Percentiles rank a stretch among this genome's conserved stretches.
These are phyloP conservation scores for Drosophila affinis DNA, from an alignment of 2,888 invertebrate species.

Conservation along the genomic window DNA sequence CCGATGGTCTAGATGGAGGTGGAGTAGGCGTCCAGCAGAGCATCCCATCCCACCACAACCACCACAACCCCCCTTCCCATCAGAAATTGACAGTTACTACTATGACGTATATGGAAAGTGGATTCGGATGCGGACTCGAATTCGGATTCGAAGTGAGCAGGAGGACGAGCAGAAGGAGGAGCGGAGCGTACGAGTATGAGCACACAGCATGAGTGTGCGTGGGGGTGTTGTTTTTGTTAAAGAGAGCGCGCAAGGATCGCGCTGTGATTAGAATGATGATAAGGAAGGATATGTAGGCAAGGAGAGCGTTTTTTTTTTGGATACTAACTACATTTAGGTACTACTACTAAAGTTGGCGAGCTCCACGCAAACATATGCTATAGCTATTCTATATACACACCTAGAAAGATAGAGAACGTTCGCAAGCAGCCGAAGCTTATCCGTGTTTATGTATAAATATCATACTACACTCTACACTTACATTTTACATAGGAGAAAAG, in stretches of 20 bases:
- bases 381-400: constrained; percentile 40
- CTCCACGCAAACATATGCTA: constrained; percentile 42
- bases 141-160: constrained; percentile 15
- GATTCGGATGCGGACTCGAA: neutral
- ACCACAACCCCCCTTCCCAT: constrained; percentile 10
- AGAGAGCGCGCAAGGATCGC: constrained; percentile 26
- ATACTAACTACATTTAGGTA: constrained; percentile 47
- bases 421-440: constrained; percentile 22
- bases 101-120: constrained; percentile 45
- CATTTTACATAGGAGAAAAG: constrained; percentile 72
- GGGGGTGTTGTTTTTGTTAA: constrained; percentile 34
- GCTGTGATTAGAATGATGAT: constrained; percentile 19
- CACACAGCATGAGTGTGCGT: constrained; percentile 9
- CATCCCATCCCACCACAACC: constrained; percentile 18
- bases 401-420: constrained; percentile 22
- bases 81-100: constrained; percentile 47
- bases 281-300: constrained; percentile 18
- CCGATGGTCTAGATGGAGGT: constrained; percentile 84
- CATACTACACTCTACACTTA: constrained; percentile 63
- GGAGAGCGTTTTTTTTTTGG: constrained; percentile 60
- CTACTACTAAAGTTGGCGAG: constrained; percentile 36
- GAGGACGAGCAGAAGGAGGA: constrained; percentile 3
- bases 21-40: constrained; percentile 13
- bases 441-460: constrained; percentile 68
- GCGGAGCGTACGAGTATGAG: constrained; percentile 4